Evolutionary conservation across 2,888 invertebrate genomes (phyloP), one percentile per base, ranked within the genome.

Genomic region (Ferdinandea cuprea): DNA sequence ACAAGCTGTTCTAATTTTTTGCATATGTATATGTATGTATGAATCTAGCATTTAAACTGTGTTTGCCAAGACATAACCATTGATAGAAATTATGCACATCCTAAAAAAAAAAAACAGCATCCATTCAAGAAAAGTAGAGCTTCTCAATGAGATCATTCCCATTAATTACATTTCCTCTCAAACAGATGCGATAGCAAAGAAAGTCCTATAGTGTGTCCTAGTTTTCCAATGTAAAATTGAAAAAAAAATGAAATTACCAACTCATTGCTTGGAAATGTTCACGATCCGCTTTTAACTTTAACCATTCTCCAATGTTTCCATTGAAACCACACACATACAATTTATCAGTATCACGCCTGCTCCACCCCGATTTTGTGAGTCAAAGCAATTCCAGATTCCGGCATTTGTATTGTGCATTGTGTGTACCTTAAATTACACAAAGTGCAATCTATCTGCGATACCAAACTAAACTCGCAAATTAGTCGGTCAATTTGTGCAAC

Each of bases 401-500:
- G 15, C 40, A 37, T 52, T 42, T 19, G 40, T 21, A 17, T 25
- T 40, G 13, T 40, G 17, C 25, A 37, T 40, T 11, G n/a, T 7
- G 48, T 21, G 9, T 15, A 32, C 40, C 13, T 44, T 59, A 2
- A 25, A 25, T 5, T 61, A 40, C 54, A 28, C 73, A 52, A 40
- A 69, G 54, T 54, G 61, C 61, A 40, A 72, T 71, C 65, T 72
- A 52, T 72, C 78, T 48, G 50, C 66, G 46, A 66, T 19, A 66
- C 72, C 17, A 32, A 79, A 73, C 73, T 73, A 72, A 79, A 66
- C 59, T 79, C 66, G 48, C 66, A 66, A 59, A 79, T 79, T 79
- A 66, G 79, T 68, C 73, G 73, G 73, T 66, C 79, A 79, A 79
- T 79, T 79, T 79, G 79, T 73, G 56, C 66, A 73, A 56, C 73